These are phyloP conservation scores for Melitaea cinxia DNA, from an alignment of 1,140 invertebrate genomes.

Conservation along the genomic window DNA sequence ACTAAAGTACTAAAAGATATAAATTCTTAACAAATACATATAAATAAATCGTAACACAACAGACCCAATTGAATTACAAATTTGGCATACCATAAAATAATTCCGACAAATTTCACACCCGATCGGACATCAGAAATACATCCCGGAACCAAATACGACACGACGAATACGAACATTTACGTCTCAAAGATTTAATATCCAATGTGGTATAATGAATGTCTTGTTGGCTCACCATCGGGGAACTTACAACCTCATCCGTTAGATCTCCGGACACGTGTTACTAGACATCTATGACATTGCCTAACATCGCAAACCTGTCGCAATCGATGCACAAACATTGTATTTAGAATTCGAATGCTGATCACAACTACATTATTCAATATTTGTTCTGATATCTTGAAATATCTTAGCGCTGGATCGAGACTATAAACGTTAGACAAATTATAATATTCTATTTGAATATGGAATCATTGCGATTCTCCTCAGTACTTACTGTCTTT, in stretches of 20 bases:
- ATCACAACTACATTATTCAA: neutral
- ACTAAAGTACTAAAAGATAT: neutral
- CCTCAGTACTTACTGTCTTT: no score
- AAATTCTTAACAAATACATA: neutral
- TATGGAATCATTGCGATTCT: no score
- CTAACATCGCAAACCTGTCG: conserved; percentile 6
- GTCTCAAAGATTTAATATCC: conserved; percentile 11
- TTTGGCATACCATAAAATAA: neutral
- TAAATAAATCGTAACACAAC: neutral
- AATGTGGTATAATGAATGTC: conserved; percentile 11
- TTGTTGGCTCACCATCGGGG: conserved; percentile 3
- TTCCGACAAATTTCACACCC: neutral
- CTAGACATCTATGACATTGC: conserved; percentile 6
- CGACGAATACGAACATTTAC: conserved; percentile 4
- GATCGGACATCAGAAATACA: neutral
- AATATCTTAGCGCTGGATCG: neutral
- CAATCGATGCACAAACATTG: conserved; percentile 2
- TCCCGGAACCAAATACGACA: conserved; percentile 1
- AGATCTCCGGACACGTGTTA: neutral
- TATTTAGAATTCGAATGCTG: conserved; percentile 7
- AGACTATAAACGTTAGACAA: no score
- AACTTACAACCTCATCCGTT: conserved; percentile 9
- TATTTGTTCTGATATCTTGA: neutral
- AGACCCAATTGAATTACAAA: neutral
- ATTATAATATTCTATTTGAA: no score